Conservation (phyloP, 2,113 vertebrate genomes). For the Micromys minutus region DNA sequence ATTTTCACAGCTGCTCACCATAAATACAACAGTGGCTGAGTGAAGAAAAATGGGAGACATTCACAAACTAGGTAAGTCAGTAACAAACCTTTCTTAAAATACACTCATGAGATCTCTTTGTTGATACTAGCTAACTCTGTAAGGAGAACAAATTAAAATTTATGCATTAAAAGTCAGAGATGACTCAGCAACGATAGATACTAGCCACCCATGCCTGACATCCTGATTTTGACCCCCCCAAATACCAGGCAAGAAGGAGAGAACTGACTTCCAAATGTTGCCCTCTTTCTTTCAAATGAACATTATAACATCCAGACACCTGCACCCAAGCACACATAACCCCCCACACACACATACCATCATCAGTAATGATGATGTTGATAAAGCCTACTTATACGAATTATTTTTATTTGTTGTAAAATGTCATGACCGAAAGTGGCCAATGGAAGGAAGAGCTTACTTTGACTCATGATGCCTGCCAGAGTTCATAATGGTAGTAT, state of each 20-base stretch:
- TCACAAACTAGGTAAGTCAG: neutral
- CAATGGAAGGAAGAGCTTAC: neutral
- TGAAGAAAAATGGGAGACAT: neutral
- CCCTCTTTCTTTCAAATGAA: neutral
- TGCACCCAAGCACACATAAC: neutral
- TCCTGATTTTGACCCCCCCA: neutral
- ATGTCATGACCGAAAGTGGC: neutral
- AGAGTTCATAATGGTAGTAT: neutral
- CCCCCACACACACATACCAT: neutral
- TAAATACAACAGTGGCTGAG: neutral
- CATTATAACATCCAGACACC: neutral
- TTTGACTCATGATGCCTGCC: neutral
- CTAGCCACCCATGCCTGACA: neutral
- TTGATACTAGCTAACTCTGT: neutral
- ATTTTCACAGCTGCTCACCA: neutral
- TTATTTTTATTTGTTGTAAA: neutral
- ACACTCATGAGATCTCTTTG: neutral
- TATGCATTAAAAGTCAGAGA: neutral
- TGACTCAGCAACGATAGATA: neutral
- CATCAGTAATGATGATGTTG: too few species aligned
- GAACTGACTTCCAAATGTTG: neutral
- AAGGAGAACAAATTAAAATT: slow-evolving; percentile 13
- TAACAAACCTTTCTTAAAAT: neutral
- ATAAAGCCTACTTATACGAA: neutral
- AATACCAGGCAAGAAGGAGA: neutral